Evolutionary conservation across 2,888 invertebrate genomes (phyloP).

Genomic region (Oligia fasciuncula): DNA sequence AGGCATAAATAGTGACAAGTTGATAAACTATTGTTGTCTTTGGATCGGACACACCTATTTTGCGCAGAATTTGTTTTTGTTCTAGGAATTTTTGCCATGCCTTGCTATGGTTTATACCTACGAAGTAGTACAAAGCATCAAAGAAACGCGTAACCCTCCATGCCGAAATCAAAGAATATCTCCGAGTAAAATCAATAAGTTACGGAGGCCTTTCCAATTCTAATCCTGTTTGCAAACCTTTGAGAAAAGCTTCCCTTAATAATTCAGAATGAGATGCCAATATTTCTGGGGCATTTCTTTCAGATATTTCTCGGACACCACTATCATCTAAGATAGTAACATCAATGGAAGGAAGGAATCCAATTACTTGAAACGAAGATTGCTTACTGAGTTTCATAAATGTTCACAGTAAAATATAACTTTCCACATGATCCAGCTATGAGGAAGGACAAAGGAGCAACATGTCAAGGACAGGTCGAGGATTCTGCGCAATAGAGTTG

Average conservation of each 20-base stretch:
- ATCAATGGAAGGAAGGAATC: constrained; percentile 9
- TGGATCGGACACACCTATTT: constrained; percentile 13
- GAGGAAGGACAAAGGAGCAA: constrained; percentile 84
- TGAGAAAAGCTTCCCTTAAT: constrained; percentile 27
- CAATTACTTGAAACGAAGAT: constrained; percentile 18
- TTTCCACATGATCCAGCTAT: constrained; percentile 56
- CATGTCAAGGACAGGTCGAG: constrained; percentile 87
- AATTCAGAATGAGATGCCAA: constrained; percentile 34
- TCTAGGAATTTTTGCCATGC: not conserved
- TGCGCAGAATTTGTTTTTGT: constrained; percentile 19
- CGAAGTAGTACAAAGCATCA: constrained; percentile 9
- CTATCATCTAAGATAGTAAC: not conserved
- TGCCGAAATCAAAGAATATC: constrained; percentile 31
- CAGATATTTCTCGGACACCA: constrained; percentile 8
- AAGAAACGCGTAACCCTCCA: constrained; percentile 1
- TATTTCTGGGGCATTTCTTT: constrained; percentile 14
- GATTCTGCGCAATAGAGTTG: constrained; percentile 85
- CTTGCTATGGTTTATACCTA: not conserved
- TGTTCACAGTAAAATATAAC: constrained; percentile 44
- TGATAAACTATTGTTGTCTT: constrained; percentile 43
- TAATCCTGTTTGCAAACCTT: constrained; percentile 46
- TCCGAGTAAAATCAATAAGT: constrained; percentile 39
- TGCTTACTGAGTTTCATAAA: constrained; percentile 16
- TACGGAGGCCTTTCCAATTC: constrained; percentile 25
- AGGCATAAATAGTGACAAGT: constrained; percentile 36